phyloP scores from a whole-genome alignment of 2,797 vertebrate genomes.

The Naso thynnoides region DNA sequence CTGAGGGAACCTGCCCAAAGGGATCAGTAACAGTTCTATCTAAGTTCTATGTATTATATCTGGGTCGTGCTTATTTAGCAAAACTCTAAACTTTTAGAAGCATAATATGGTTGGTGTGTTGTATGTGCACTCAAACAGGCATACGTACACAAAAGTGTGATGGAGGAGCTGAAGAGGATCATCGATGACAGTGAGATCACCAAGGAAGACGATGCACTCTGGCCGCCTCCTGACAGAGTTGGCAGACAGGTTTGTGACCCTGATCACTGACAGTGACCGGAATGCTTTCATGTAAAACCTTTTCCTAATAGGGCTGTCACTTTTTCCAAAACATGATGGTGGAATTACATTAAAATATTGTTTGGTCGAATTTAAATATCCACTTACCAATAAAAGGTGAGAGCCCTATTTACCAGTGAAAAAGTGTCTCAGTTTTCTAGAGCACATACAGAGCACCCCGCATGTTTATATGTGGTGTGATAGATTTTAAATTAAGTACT shows the following conservation, averaged over 20 bases:
- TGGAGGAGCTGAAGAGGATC: constrained; percentile 98
- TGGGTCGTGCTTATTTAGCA: neutral
- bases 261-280: neutral
- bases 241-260: constrained; percentile 92
- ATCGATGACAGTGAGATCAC: constrained; percentile 99
- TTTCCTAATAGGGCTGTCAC: neutral
- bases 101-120: neutral
- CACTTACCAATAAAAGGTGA: too few relatives aligned
- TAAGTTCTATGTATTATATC: too few relatives aligned
- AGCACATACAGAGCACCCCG: neutral
- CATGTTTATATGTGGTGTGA: neutral
- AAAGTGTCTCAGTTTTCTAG: neutral
- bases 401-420: too few relatives aligned
- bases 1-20: too few relatives aligned
- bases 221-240: constrained; percentile 97
- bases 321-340: too few relatives aligned
- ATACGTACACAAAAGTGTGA: constrained; percentile 98
- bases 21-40: too few relatives aligned
- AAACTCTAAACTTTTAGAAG: neutral
- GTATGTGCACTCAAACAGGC: constrained; percentile 82
- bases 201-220: constrained; percentile 98
- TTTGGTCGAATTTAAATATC: too few relatives aligned
- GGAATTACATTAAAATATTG: too few relatives aligned
- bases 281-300: neutral
- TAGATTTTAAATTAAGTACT: too few relatives aligned